phyloP scores from a whole-genome alignment of 2,888 invertebrate genomes.

The Lepidochitona cinerea region DNA sequence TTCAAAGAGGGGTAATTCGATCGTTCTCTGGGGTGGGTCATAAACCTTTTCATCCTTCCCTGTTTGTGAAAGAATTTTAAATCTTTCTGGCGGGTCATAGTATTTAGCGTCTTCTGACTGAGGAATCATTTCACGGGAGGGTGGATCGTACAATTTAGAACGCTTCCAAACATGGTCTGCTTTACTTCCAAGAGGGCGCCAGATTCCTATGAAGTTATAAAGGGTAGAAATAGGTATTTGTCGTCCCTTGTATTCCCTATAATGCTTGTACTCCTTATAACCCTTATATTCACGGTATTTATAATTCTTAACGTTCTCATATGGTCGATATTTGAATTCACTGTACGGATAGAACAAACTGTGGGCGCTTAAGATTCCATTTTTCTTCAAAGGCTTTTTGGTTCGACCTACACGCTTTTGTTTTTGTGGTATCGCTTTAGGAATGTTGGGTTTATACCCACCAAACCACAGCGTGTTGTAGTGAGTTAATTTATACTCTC shows the following conservation, averaged over 20 bases:
- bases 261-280: neutral
- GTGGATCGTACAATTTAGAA: neutral
- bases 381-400: neutral
- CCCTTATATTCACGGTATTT: neutral
- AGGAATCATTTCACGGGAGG: neutral
- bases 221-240: neutral
- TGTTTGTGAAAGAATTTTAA: neutral
- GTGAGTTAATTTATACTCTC: neutral
- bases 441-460: neutral
- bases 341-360: slow-evolving; percentile 2
- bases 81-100: neutral
- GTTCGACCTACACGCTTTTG: neutral
- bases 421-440: neutral
- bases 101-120: neutral
- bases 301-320: neutral
- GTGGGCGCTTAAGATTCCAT: neutral
- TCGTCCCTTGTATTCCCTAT: neutral
- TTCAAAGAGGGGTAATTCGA: neutral
- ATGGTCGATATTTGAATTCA: neutral
- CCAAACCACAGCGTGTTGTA: neutral
- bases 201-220: neutral
- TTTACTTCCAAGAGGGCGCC: neutral
- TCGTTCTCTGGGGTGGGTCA: neutral
- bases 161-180: neutral
- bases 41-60: neutral